These are phyloP conservation scores for Alcedo quadribrachys DNA, from an alignment of 2,797 vertebrate genomes.

Conservation along the genomic window DNA sequence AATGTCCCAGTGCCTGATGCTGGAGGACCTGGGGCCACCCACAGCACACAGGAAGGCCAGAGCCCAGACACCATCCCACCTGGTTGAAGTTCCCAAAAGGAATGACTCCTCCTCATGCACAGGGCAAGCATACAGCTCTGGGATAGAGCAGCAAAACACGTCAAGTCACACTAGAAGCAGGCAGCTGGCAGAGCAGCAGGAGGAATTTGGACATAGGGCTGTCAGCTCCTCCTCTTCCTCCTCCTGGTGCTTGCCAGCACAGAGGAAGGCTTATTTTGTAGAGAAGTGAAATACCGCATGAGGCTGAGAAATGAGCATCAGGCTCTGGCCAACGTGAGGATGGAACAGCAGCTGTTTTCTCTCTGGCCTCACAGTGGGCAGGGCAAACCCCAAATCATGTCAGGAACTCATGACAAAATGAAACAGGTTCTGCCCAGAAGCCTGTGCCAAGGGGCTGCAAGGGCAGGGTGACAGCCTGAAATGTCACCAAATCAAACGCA, in stretches of 20 bases:
- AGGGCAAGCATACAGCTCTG: neutral
- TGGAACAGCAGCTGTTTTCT: neutral
- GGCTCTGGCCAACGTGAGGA: neutral
- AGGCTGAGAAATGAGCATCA: neutral
- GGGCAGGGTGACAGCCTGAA: neutral
- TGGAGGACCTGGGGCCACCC: rapidly evolving
- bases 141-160: neutral
- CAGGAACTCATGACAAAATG: neutral
- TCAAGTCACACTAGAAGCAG: neutral
- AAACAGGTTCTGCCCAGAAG: neutral
- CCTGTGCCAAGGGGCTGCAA: neutral
- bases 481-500: neutral
- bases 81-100: neutral
- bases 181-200: conserved; percentile 43
- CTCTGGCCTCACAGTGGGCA: neutral
- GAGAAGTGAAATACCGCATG: neutral
- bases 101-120: neutral
- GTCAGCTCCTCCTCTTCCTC: conserved; percentile 61
- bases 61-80: neutral
- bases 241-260: neutral
- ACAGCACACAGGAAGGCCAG: neutral
- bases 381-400: neutral
- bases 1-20: neutral
- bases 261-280: conserved; percentile 51
- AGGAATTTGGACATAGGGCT: conserved; percentile 5